Percentiles rank a stretch among this genome's conserved stretches.
Conservation (phyloP, 2,888 invertebrate species). For the Morinoia aosen region DNA sequence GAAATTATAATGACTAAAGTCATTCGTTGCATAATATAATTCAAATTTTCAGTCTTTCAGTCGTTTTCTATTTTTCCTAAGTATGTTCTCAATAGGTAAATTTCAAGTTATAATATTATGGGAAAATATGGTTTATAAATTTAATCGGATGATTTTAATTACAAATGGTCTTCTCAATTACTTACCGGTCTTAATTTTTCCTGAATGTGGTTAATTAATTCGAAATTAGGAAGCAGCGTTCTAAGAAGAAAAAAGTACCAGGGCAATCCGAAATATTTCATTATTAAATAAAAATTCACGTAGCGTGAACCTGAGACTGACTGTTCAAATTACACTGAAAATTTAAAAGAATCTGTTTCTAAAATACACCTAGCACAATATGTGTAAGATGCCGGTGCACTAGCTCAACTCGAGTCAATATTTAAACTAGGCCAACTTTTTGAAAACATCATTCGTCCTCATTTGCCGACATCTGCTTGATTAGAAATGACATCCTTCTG, state of each 20-base stretch:
- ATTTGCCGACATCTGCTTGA: neutral
- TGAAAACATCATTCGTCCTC: neutral
- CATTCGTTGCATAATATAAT: no score
- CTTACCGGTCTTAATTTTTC: neutral
- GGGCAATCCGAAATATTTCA: neutral
- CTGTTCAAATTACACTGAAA: neutral
- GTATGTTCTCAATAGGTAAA: neutral
- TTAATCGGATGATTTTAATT: neutral
- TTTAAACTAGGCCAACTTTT: constrained; percentile 3
- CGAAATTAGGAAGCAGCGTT: neutral
- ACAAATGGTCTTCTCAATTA: neutral
- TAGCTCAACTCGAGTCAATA: neutral
- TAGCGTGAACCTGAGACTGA: neutral
- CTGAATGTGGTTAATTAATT: neutral
- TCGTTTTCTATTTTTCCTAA: no score
- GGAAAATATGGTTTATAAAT: neutral
- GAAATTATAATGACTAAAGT: no score
- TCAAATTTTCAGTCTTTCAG: no score
- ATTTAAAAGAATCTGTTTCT: neutral
- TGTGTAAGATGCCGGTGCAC: neutral
- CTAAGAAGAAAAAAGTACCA: neutral
- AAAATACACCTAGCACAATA: neutral
- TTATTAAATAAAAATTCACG: neutral
- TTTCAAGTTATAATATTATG: neutral
- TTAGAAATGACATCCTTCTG: constrained; percentile 1